Base-by-base conservation (phyloP, 2,888 invertebrate species). In the Pandemis corylana region DNA sequence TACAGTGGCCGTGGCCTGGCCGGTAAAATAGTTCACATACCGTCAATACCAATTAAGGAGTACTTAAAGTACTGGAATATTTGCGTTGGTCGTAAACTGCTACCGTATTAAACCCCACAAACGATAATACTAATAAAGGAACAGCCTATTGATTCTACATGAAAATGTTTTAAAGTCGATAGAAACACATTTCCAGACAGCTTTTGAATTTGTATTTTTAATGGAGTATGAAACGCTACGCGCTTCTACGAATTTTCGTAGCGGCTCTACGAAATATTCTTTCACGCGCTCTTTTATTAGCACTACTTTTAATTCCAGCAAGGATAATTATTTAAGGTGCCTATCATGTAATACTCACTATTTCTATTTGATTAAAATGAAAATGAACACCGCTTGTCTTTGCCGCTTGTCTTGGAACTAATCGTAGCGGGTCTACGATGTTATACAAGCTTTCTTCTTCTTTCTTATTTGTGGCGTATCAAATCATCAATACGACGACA, bases 211-310 rank as follows among this genome's bases (percentile, higher is more conserved):
- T 5, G 44, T 44, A 46, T 63, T 63, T 68, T 46, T n/a, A 68
- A 65, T 36, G 36, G 61, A 66, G n/a, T 62, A 46, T 15, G 44
- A 64, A 68, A 13, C 10, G 9, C 59, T 68, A 46, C 20, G 64
- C 6, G 62, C 20, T 42, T 59, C 74, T 70, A 70, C 69, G 69
- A 66, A 63, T 53, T 20, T 49, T 70, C 69, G 69, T 74, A 74
- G 74, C 49, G 15, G n/a, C 49, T 69, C 69, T 74, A 74, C 74
- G 69, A n/a, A 56, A 15, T 46, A 46, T n/a, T 13, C 1, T 49
- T 10, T n/a, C 51, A 10, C 10, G 20, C 12, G 15, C 12, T 12
- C 12, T 59, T 28, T 59, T 59, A 59, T 5, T 20, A 59, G 12
- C 28, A 9, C 10, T 12, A 2, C n/a, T n/a, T 51, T 51, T 51